Evolutionary conservation across 2,888 invertebrate genomes (phyloP).

Genomic region (Asteroscopus sphinx): DNA sequence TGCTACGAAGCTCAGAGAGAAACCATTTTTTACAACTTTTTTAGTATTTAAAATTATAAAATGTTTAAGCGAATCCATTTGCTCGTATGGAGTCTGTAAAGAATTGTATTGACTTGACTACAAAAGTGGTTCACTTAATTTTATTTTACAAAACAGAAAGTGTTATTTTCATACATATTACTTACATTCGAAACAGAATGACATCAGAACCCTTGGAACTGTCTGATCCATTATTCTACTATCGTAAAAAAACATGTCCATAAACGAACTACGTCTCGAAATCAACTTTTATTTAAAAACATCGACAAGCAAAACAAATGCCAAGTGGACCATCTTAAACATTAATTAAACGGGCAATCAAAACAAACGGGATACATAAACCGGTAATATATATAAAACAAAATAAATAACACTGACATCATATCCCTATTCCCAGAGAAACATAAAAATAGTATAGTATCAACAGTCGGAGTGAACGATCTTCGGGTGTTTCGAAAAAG

Average conservation of each 20-base stretch:
- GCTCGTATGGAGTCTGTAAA: neutral
- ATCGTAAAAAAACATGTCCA: constrained; percentile 27
- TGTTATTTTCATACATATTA: constrained; percentile 14
- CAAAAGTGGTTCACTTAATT: constrained; percentile 2
- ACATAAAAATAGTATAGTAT: constrained; percentile 70
- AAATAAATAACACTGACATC: constrained; percentile 74
- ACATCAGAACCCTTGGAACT: constrained; percentile 24
- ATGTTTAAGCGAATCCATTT: constrained; percentile 5
- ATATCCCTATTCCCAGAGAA: constrained; percentile 82
- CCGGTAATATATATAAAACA: constrained; percentile 56
- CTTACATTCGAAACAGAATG: constrained; percentile 27
- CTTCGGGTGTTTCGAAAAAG: constrained; percentile 72
- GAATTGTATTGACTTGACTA: neutral
- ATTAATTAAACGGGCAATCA: constrained; percentile 65
- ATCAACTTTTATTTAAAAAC: constrained; percentile 33
- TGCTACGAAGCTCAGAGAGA: constrained; percentile 18
- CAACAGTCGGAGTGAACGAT: constrained; percentile 78
- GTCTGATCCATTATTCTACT: constrained; percentile 16
- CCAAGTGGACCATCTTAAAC: constrained; percentile 23
- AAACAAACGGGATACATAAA: constrained; percentile 72
- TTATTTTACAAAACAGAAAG: neutral
- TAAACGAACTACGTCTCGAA: constrained; percentile 27
- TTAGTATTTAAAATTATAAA: constrained; percentile 19
- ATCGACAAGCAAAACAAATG: constrained; percentile 21
- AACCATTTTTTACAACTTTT: constrained; percentile 25